These are phyloP conservation scores for Doryteuthis pealeii DNA, from an alignment of 1,140 invertebrate genomes.

Conservation along the genomic window DNA sequence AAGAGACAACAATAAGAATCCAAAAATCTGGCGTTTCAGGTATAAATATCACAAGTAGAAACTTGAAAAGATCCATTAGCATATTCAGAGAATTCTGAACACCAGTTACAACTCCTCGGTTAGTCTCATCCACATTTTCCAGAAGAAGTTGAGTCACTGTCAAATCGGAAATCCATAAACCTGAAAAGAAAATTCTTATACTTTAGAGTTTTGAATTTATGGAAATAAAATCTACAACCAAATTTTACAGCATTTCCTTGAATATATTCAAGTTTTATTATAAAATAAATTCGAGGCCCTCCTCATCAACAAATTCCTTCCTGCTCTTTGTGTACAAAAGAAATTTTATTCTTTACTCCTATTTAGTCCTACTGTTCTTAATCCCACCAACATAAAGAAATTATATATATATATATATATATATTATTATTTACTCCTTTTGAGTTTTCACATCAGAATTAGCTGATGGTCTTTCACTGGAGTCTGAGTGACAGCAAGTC, in stretches of 20 bases:
- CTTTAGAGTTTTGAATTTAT: background rate
- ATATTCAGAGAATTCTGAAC: constrained; percentile 66
- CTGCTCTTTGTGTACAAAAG: no score
- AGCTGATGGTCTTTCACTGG: no score
- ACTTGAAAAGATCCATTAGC: constrained; percentile 64
- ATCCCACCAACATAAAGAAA: no score
- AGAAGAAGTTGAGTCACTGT: constrained; percentile 67
- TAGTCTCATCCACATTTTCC: constrained; percentile 62
- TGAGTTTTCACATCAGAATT: no score
- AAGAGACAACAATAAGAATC: constrained; percentile 60
- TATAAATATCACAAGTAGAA: constrained; percentile 61
- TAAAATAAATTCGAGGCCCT: background rate
- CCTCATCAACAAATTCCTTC: no score
- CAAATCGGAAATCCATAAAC: constrained; percentile 67
- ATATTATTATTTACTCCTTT: no score
- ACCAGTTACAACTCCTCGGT: constrained; percentile 65
- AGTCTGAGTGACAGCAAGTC: no score
- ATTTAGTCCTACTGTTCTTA: no score
- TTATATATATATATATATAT: no score
- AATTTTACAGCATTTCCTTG: background rate
- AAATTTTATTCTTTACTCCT: no score
- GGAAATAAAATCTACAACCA: background rate
- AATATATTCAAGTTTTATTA: background rate
- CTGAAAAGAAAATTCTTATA: constrained; percentile 33
- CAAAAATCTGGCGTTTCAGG: constrained; percentile 60